Evolutionary conservation across 2,888 invertebrate genomes (phyloP), one percentile per base, ranked within the genome.

Genomic region (Euplexia lucipara): DNA sequence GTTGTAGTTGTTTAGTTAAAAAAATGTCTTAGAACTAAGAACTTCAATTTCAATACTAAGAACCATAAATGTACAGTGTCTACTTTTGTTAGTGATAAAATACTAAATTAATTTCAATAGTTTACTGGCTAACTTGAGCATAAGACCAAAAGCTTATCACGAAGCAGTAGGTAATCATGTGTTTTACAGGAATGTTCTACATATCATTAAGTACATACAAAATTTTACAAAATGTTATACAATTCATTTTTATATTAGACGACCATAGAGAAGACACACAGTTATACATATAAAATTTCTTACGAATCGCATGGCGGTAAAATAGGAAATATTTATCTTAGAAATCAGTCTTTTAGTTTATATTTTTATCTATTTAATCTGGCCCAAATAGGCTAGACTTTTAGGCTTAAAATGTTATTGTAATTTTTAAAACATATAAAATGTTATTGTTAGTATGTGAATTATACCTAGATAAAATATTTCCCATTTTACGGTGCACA

Each of bases 171-270:
- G 35, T 52, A 35, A 42, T 12, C 2, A 39, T 45, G 22, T 41
- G 49, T 64, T 61, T 54, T 49, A 58, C 37, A 78, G 67, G 75
- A 75, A 77, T 75, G 75, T 71, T 53, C 47, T 9, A 66, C 20
- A 51, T 35, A 53, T 57, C 56, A 59, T 66, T 78, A 75, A 78
- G 75, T 78, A 79, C 71, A 61, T 72, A 67, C 26, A 65, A 70
- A 60, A 32, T 45, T 49, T 70, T 56, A 64, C 30, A 52, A 57
- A 62, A 34, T 42, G n/a, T 20, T 52, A 39, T 32, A 56, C 45
- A 32, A 48, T 47, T 39, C 30, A 18, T 37, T n/a, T 52, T 34
- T 34, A 42, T 34, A 39, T 16, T 42, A 56, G 18, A 52, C 26
- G 26, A 41, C 20, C 12, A 35, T 30, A 26, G 41, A 8, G 26